These are phyloP conservation scores for Tiliacea aurago DNA, from an alignment of 2,888 invertebrate genomes.

Conservation along the genomic window DNA sequence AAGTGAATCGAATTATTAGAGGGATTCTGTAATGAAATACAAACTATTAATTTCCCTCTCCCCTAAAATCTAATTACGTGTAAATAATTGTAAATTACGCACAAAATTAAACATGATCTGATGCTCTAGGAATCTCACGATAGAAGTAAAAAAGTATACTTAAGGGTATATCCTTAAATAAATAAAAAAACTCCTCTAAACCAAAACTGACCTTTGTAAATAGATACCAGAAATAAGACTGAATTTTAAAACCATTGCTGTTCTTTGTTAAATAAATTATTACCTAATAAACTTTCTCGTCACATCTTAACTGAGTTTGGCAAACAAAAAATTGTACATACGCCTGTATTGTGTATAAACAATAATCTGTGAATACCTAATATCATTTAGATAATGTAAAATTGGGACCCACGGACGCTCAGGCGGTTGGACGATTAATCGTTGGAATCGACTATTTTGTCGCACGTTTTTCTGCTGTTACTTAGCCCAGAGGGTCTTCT, in stretches of 20 bases:
- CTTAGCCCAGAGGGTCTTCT: too few relatives aligned
- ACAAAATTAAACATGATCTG: slow-evolving; percentile 47
- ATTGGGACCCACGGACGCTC: slow-evolving; percentile 36
- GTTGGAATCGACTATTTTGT: slow-evolving; percentile 2
- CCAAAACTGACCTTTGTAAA: slow-evolving; percentile 54
- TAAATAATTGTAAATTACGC: slow-evolving; percentile 41
- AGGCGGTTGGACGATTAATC: slow-evolving; percentile 27
- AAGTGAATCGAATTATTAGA: not conserved
- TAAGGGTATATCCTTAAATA: not conserved
- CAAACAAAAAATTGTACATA: slow-evolving; percentile 61
- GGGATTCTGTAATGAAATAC: slow-evolving; percentile 1
- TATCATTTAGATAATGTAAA: slow-evolving; percentile 68
- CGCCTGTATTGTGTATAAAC: slow-evolving; percentile 57
- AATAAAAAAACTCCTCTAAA: slow-evolving; percentile 9
- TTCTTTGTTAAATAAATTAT: slow-evolving; percentile 11
- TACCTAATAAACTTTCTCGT: slow-evolving; percentile 47
- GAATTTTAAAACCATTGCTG: slow-evolving; percentile 45
- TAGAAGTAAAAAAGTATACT: not conserved
- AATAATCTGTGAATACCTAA: slow-evolving; percentile 73
- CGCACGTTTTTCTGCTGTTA: not conserved
- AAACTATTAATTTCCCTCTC: not conserved
- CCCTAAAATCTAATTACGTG: slow-evolving; percentile 4
- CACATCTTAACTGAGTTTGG: slow-evolving; percentile 52
- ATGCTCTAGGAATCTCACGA: slow-evolving; percentile 46
- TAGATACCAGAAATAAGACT: slow-evolving; percentile 53